Conservation (phyloP, 2,113 vertebrate genomes). For the Perca flavescens region DNA sequence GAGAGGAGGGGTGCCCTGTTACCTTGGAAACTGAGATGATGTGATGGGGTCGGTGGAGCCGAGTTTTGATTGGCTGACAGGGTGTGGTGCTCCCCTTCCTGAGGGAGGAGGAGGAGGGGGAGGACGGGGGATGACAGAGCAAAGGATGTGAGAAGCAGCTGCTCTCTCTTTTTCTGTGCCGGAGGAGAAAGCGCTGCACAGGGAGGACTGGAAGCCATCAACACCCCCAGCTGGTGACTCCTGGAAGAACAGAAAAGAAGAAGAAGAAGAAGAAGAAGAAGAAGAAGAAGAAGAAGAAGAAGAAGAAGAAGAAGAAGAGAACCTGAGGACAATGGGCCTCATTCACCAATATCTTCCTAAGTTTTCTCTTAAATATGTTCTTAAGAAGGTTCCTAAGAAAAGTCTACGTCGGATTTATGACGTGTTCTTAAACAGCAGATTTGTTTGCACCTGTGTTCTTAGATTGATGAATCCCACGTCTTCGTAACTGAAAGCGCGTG, state of each 20-base stretch:
- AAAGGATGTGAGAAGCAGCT: slow-evolving; percentile 59
- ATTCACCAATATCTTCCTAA: too few species aligned
- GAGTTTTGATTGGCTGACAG: slow-evolving; percentile 89
- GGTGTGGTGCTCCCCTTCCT: slow-evolving; percentile 78
- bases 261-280: background rate
- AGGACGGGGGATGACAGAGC: slow-evolving; percentile 64
- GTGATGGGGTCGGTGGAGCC: slow-evolving; percentile 91
- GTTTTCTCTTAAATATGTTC: too few species aligned
- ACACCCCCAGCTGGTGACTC: slow-evolving; percentile 3
- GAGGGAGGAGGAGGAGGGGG: slow-evolving; percentile 29
- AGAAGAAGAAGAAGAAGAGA: background rate
- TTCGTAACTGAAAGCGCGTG: too few species aligned
- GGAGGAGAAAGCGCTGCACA: slow-evolving; percentile 11
- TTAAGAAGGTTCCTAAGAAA: too few species aligned
- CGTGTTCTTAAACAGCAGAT: too few species aligned
- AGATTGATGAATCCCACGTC: too few species aligned
- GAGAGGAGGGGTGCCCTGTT: slow-evolving; percentile 85
- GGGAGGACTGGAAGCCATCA: background rate
- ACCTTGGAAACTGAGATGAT: slow-evolving; percentile 93
- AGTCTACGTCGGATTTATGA: too few species aligned
- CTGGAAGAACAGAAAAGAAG: slow-evolving; percentile 1
- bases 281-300: background rate
- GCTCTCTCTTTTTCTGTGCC: slow-evolving; percentile 25
- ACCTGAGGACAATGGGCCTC: background rate
- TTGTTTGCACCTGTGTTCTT: too few species aligned